phyloP scores from a whole-genome alignment of 2,113 vertebrate genomes.

The Megaceryle maxima region DNA sequence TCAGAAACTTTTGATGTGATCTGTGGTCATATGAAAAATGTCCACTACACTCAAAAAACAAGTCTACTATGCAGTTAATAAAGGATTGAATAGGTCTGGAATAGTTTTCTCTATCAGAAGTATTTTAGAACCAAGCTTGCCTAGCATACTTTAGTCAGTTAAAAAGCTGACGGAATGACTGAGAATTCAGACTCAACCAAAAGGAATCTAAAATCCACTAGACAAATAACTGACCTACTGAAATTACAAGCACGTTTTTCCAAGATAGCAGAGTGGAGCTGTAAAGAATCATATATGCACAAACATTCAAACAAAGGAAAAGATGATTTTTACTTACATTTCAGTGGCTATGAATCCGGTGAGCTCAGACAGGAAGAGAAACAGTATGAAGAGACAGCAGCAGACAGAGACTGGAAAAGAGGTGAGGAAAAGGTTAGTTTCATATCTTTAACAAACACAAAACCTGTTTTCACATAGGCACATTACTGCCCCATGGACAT shows the following conservation, averaged over 20 bases:
- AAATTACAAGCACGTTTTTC: neutral
- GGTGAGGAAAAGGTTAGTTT: neutral
- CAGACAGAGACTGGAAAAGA: constrained; percentile 92
- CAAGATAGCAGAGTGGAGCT: neutral
- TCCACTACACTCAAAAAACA: neutral
- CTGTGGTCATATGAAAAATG: neutral
- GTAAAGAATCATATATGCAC: neutral
- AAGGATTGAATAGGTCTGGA: neutral
- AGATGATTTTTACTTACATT: constrained; percentile 87
- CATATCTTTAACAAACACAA: neutral
- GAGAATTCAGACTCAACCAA: neutral
- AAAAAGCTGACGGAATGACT: neutral
- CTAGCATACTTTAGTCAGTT: neutral
- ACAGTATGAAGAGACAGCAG: constrained; percentile 98
- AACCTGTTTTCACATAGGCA: neutral
- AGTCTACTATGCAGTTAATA: neutral
- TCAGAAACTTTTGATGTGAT: neutral
- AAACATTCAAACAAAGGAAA: neutral
- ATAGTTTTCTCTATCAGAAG: neutral
- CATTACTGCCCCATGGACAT: neutral
- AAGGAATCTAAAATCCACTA: neutral
- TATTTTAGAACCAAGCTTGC: neutral
- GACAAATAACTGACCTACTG: neutral
- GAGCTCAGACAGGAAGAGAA: constrained; percentile 98
- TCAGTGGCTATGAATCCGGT: constrained; percentile 98